phyloP scores from a whole-genome alignment of 1,140 invertebrate genomes.

The Musca vetustissima region DNA sequence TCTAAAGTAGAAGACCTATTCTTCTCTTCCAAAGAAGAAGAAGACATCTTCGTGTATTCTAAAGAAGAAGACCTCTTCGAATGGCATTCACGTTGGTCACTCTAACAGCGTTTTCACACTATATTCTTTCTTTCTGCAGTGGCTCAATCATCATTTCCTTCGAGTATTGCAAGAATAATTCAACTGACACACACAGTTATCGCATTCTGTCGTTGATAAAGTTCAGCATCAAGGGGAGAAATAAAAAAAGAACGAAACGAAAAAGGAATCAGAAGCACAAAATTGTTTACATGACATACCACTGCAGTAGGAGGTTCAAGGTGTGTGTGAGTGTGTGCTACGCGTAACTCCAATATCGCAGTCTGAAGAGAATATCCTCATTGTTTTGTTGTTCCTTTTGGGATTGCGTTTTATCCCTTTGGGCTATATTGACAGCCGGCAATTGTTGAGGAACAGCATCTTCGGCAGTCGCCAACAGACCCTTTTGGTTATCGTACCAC shows the following conservation, averaged over 20 bases:
- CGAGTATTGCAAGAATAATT: not conserved
- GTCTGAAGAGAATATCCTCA: not conserved
- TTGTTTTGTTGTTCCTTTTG: not conserved
- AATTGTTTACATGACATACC: slow-evolving; percentile 18
- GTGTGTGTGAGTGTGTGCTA: too few species aligned
- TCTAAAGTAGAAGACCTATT: too few species aligned
- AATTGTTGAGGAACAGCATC: not conserved
- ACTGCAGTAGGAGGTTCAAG: not conserved
- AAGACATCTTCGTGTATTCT: too few species aligned
- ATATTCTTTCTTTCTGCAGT: not conserved
- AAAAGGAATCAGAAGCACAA: slow-evolving; percentile 1
- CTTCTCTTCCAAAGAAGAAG: too few species aligned
- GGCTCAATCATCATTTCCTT: not conserved
- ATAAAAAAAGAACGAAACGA: not conserved
- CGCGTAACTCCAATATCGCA: too few species aligned
- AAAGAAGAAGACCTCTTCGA: too few species aligned
- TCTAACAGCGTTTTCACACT: not conserved
- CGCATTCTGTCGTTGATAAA: slow-evolving; percentile 15
- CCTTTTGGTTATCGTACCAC: not conserved
- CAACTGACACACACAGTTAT: slow-evolving; percentile 5
- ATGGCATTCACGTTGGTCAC: not conserved
- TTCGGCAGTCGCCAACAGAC: not conserved
- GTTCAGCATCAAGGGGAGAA: not conserved
- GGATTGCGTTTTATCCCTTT: not conserved
- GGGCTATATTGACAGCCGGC: not conserved